phyloP scores from a whole-genome alignment of 2,113 vertebrate genomes.

The Dissostichus mawsoni region DNA sequence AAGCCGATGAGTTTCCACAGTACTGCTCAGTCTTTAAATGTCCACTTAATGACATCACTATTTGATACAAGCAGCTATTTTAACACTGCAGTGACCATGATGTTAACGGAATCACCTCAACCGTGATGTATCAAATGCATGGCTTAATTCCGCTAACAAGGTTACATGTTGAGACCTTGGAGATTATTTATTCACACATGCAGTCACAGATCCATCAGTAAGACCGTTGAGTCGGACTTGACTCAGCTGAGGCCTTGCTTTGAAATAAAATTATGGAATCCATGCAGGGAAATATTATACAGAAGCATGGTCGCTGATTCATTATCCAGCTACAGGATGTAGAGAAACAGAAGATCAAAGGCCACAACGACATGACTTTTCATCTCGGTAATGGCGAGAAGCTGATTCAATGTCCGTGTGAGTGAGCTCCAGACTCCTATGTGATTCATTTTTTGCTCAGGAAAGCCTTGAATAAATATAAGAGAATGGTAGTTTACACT shows the following conservation, averaged over 20 bases:
- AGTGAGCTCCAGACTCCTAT: conserved; percentile 6
- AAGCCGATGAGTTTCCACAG: conserved; percentile 16
- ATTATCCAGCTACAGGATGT: conserved; percentile 42
- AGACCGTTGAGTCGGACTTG: neutral
- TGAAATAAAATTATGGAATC: conserved; percentile 27
- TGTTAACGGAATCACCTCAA: conserved; percentile 33
- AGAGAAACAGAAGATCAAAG: conserved; percentile 46
- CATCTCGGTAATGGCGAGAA: conserved; percentile 38
- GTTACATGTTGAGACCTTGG: conserved; percentile 41
- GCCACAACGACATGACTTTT: conserved; percentile 40
- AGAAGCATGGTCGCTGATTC: conserved; percentile 15
- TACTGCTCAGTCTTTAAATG: conserved; percentile 25
- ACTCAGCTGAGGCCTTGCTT: neutral
- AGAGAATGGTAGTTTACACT: conserved; percentile 23
- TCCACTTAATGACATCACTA: conserved; percentile 17
- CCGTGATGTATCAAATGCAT: conserved; percentile 25
- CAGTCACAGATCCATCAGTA: conserved; percentile 16
- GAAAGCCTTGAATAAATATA: conserved; percentile 58
- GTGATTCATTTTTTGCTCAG: conserved; percentile 31
- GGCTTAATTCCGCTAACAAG: conserved; percentile 40
- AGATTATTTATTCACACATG: conserved; percentile 2
- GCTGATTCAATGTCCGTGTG: neutral
- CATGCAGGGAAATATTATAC: conserved; percentile 30
- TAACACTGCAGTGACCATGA: conserved; percentile 30
- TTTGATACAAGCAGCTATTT: conserved; percentile 31